Evolutionary conservation across 2,113 vertebrate species (phyloP).

Genomic region (Apodemus speciosus): DNA sequence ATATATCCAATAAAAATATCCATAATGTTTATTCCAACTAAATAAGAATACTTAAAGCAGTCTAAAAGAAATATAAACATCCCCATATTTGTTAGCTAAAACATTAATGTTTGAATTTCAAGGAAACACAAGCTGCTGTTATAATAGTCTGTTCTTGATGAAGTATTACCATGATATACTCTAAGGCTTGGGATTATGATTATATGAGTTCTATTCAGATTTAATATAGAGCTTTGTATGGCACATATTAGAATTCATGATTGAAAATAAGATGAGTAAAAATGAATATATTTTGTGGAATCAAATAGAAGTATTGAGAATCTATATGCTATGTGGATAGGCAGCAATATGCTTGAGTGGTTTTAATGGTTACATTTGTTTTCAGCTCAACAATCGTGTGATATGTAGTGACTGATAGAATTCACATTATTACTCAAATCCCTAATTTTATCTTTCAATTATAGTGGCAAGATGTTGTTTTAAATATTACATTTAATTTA

Average conservation of each 20-base stretch:
- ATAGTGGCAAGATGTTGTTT: neutral
- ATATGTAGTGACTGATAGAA: neutral
- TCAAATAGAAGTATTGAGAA: neutral
- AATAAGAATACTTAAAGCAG: neutral
- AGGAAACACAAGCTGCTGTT: neutral
- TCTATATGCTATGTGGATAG: neutral
- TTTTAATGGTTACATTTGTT: neutral
- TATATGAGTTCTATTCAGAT: neutral
- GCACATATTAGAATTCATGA: neutral
- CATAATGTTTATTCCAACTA: neutral
- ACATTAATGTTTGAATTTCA: neutral
- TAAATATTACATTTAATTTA: constrained; percentile 3
- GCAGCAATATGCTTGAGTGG: neutral
- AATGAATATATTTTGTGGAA: neutral
- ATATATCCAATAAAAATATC: too few relatives aligned
- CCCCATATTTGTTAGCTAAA: neutral
- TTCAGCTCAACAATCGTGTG: neutral
- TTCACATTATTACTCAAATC: neutral
- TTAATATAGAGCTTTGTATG: neutral
- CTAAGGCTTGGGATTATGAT: neutral
- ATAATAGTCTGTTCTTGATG: neutral
- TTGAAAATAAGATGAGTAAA: neutral
- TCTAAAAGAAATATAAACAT: neutral
- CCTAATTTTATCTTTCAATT: neutral
- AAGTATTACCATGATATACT: neutral